Base-by-base conservation (phyloP, 2,797 vertebrate genomes). In the Callimico goeldii region DNA sequence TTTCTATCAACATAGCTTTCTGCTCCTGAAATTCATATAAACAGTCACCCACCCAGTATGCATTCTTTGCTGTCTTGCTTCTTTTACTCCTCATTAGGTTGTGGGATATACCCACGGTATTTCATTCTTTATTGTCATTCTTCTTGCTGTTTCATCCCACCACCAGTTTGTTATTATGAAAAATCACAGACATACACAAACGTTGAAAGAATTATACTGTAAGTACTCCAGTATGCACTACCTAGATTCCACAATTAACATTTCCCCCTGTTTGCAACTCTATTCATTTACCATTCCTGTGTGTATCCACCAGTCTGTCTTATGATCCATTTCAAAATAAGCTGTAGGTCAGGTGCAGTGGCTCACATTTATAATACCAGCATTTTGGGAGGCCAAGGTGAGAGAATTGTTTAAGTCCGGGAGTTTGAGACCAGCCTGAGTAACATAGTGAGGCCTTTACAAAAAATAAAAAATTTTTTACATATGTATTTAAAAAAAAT, bases 271-370 rank as follows among this genome's bases (percentile, higher is more conserved):
- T 46, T 79, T 92, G 15, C 2, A 4, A 76, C 67, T 67, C 57
- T 57, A 10, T 14, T 19, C 50, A 28, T 52, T 28, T 67, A 9
- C 41, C 15, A 33, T 52, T 67, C 17, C 19, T 85, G 52, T 39
- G 2, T 39, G 28, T 46, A 81, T 7, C 67, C 52, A 55, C 83
- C 61, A 30, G 36, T 17, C 43, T 57, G 15, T 33, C 70, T 91
- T 80, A 46, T 7, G 36, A 90, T 67, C 48, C 33, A 33, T 79
- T 88, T 85, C 96, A 57, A 82, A 80, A 52, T 70, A 85, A 70
- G 52, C 48, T n/a, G 15, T n/a, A 67, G 30, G 7, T 67, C 61
- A 64, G 7, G 61, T n/a, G 61, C 30, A 67, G 30, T 67, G 61
- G 61, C 61, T 67, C 15, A 67, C 15, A n/a, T 8, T 19, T 67